Evolutionary conservation across 1,140 invertebrate species (phyloP).

Genomic region (Asobara japonica): DNA sequence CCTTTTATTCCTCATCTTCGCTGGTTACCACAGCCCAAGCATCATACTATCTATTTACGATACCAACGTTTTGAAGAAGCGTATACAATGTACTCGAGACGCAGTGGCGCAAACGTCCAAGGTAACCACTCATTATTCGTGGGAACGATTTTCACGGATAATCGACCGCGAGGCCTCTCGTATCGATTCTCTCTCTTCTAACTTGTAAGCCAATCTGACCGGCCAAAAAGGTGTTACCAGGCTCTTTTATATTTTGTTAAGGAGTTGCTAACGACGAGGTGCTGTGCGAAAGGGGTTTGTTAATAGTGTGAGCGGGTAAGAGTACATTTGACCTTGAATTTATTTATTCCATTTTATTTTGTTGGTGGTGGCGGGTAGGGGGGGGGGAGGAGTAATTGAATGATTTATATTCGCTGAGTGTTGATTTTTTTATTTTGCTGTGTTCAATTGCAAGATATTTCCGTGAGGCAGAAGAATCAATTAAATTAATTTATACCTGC

Average conservation of each 20-base stretch:
- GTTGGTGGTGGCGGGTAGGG: neutral
- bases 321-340: neutral
- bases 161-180: slow-evolving; percentile 37
- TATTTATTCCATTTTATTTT: neutral
- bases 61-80: slow-evolving; percentile 20
- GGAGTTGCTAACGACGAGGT: neutral
- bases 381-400: neutral
- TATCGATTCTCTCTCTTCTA: slow-evolving; percentile 31
- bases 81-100: slow-evolving; percentile 13
- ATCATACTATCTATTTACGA: slow-evolving; percentile 21
- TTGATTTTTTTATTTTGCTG: too few relatives aligned
- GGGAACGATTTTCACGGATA: slow-evolving; percentile 49
- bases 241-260: slow-evolving; percentile 1
- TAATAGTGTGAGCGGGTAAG: neutral
- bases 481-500: neutral
- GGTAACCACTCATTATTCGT: slow-evolving; percentile 42
- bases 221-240: slow-evolving; percentile 1
- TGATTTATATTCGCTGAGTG: too few relatives aligned
- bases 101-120: slow-evolving; percentile 22
- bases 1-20: neutral
- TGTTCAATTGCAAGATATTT: too few relatives aligned
- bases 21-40: neutral
- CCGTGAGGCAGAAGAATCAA: neutral
- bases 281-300: neutral
- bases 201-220: neutral